Evolutionary conservation across 2,113 vertebrate genomes (phyloP).

Genomic region (Polypterus bichir): DNA sequence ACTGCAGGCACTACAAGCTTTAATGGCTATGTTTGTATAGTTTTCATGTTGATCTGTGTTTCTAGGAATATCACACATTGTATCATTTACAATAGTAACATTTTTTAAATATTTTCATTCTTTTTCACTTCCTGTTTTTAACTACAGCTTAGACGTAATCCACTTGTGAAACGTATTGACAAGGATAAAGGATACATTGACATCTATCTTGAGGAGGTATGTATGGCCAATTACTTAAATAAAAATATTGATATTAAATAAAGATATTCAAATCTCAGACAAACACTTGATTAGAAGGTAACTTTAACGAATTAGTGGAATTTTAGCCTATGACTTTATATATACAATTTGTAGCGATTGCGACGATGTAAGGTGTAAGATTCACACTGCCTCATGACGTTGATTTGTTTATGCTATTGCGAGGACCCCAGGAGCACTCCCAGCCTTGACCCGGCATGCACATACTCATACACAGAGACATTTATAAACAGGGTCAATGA

Average conservation of each 20-base stretch:
- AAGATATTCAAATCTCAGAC: too few species aligned
- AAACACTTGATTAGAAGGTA: too few species aligned
- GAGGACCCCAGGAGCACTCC: too few species aligned
- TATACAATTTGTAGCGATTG: too few species aligned
- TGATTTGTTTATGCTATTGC: too few species aligned
- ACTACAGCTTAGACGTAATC: constrained; percentile 27
- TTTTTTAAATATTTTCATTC: neutral
- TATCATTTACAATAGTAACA: neutral
- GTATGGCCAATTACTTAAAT: neutral
- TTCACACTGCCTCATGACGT: too few species aligned
- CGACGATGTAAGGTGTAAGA: too few species aligned
- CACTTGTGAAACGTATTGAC: constrained; percentile 45
- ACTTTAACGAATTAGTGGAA: too few species aligned
- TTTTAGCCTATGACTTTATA: too few species aligned
- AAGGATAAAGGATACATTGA: constrained; percentile 34
- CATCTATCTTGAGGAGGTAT: constrained; percentile 50
- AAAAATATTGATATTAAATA: constrained; percentile 4
- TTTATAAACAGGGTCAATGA: too few species aligned
- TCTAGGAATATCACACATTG: neutral
- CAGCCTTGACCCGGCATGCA: too few species aligned
- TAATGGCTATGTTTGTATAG: neutral
- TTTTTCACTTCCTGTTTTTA: neutral
- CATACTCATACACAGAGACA: too few species aligned
- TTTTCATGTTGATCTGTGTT: neutral
- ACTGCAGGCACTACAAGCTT: neutral